These are phyloP conservation scores for Drosophila elegans DNA, from an alignment of 1,140 invertebrate species.

Conservation along the genomic window DNA sequence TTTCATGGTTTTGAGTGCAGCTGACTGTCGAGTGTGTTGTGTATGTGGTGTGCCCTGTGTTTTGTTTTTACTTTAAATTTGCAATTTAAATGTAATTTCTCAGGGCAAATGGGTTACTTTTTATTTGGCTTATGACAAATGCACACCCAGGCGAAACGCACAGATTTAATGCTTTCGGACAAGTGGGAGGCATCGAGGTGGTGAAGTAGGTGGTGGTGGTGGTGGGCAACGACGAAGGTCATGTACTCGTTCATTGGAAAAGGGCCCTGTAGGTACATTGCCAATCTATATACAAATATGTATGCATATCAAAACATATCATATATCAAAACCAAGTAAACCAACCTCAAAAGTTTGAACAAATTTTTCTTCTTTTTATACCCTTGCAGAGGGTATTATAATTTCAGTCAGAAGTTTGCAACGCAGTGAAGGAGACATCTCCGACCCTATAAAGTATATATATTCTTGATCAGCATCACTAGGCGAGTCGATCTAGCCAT, in stretches of 20 bases:
- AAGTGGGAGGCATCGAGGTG: slow-evolving; percentile 8
- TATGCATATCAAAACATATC: no score
- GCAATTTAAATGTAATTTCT: slow-evolving; percentile 81
- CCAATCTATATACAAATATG: not conserved
- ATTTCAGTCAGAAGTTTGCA: no score
- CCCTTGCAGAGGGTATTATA: no score
- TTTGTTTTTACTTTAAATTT: slow-evolving; percentile 63
- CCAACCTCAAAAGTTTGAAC: no score
- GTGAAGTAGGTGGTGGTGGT: not conserved
- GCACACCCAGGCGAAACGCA: slow-evolving; percentile 24
- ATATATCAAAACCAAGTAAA: no score
- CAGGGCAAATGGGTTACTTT: slow-evolving; percentile 54
- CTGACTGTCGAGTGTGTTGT: slow-evolving; percentile 19
- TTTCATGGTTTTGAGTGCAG: slow-evolving; percentile 15
- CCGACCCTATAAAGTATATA: no score
- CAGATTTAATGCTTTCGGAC: slow-evolving; percentile 62
- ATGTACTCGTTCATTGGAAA: not conserved
- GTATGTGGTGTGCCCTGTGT: slow-evolving; percentile 33
- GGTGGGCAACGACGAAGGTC: not conserved
- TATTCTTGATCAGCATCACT: no score
- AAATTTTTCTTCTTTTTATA: no score
- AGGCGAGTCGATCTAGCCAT: no score
- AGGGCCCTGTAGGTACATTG: not conserved
- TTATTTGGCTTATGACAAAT: slow-evolving; percentile 78
- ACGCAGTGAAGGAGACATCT: no score